Base-by-base conservation (phyloP, 1,140 invertebrate genomes). In the Drosophila carrolli region DNA sequence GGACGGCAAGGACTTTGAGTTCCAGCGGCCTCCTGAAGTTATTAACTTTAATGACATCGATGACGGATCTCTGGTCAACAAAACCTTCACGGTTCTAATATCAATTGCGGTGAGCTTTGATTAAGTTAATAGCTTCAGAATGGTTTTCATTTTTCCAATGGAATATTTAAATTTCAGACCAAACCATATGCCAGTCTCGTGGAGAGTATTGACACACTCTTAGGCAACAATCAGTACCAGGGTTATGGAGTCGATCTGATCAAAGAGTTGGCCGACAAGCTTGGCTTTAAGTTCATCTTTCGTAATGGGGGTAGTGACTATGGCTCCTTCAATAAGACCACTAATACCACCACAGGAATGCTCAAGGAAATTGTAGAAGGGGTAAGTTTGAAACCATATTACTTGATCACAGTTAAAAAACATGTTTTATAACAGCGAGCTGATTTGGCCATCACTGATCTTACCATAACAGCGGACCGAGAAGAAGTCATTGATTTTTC, bases 401-500 rank as follows among this genome's bases (percentile, higher is more conserved):
- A 19, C 23, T n/a, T 23, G 9, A n/a, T 5, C 19, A 5, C 0
- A 0, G 13, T 46, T 35, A 5, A 5, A 10, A 5, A 10, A 8
- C 13, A n/a, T n/a, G 1, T 5, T 13, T 16, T 0, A 8, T 35
- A 13, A 43, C n/a, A 92, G 90, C 93, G 94, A 81, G 96, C 97
- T 5, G 96, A 98, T 93, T 93, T 98, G 62, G 97, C 97, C 0
- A 96, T 98, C 35, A 96, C 96, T 0, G 97, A 98, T 93, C 94
- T 99, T 40, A 98, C 97, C 0, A 98, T 99, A 72, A 98, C 97
- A 4, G 95, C 96, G 13, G 95, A 96, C 48, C 93, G 98, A 13
- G 96, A 97, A 90, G 94, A 95, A 88, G 97, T 94, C 0, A 96
- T 97, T 0, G 97, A 98, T 91, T 98, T 98, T 84, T 98, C 97